A percentile compares a stretch with the other conserved stretches of the same genome.
Evolutionary conservation across 2,113 vertebrate genomes (phyloP).

Genomic region (Amphiprion ocellaris): DNA sequence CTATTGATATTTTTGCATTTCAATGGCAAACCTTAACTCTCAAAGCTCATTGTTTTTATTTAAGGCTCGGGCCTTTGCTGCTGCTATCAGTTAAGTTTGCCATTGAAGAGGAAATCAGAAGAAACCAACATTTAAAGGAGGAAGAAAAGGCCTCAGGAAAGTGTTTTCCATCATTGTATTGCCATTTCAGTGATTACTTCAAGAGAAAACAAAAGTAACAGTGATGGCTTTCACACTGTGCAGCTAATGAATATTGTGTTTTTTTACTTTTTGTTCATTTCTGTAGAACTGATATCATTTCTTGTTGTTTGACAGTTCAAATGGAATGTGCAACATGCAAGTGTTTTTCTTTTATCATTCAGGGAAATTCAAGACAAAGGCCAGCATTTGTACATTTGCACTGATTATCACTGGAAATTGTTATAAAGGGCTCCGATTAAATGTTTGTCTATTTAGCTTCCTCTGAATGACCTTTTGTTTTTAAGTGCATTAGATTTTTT

Average conservation of each 20-base stretch:
- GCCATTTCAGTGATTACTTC: slow-evolving; percentile 71
- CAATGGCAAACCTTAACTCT: slow-evolving; percentile 85
- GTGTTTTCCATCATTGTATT: slow-evolving; percentile 72
- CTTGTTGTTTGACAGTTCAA: slow-evolving; percentile 13
- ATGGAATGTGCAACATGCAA: too few species aligned
- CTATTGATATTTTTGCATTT: slow-evolving; percentile 86
- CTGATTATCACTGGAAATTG: not conserved
- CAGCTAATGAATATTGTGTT: slow-evolving; percentile 51
- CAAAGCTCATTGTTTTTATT: slow-evolving; percentile 88
- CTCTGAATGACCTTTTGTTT: not conserved
- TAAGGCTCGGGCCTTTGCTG: slow-evolving; percentile 77
- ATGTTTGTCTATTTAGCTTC: slow-evolving; percentile 6
- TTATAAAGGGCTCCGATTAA: slow-evolving; percentile 1
- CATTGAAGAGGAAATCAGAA: slow-evolving; percentile 85
- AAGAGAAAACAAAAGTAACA: slow-evolving; percentile 58
- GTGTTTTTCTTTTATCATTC: not conserved
- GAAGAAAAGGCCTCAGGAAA: slow-evolving; percentile 73
- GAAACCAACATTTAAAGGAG: slow-evolving; percentile 82
- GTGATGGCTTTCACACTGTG: slow-evolving; percentile 43
- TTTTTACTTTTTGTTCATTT: slow-evolving; percentile 20
- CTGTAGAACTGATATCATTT: slow-evolving; percentile 22
- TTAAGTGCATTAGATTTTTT: not conserved
- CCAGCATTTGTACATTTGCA: not conserved
- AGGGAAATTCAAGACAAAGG: not conserved
- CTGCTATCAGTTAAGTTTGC: slow-evolving; percentile 81